Evolutionary conservation across 2,888 invertebrate genomes (phyloP).

Genomic region (Drosophila paranaensis): DNA sequence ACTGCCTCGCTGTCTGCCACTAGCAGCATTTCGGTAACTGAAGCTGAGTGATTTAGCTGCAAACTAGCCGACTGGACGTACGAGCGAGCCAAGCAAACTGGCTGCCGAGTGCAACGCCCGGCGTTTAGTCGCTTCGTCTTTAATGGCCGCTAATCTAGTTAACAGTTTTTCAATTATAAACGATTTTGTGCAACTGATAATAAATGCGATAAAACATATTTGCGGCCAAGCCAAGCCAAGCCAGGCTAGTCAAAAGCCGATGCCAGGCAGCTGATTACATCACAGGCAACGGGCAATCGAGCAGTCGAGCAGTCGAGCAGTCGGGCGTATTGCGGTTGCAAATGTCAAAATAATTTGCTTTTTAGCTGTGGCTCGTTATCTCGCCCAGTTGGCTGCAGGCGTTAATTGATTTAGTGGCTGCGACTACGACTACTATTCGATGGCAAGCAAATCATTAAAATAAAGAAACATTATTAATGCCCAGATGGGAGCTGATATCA

Average conservation of each 20-base stretch:
- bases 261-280: slow-evolving; percentile 59
- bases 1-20: slow-evolving; percentile 42
- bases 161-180: slow-evolving; percentile 80
- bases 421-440: slow-evolving; percentile 15
- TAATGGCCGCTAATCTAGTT: slow-evolving; percentile 78
- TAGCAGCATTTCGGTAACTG: slow-evolving; percentile 59
- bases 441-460: slow-evolving; percentile 41
- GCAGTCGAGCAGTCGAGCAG: neutral
- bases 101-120: slow-evolving; percentile 47
- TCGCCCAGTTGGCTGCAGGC: slow-evolving; percentile 59
- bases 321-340: slow-evolving; percentile 76
- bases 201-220: slow-evolving; percentile 79
- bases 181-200: slow-evolving; percentile 77
- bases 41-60: slow-evolving; percentile 24
- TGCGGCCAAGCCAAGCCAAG: slow-evolving; percentile 26
- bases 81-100: slow-evolving; percentile 46
- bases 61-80: slow-evolving; percentile 33
- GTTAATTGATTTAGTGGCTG: slow-evolving; percentile 69
- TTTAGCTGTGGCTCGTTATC: slow-evolving; percentile 55
- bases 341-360: slow-evolving; percentile 73
- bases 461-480: slow-evolving; percentile 46
- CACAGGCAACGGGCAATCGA: slow-evolving; percentile 40
- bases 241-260: neutral
- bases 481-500: slow-evolving; percentile 36
- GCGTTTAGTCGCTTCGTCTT: slow-evolving; percentile 58